phyloP scores from a whole-genome alignment of 2,888 invertebrate species.

The Trichogramma dendrolimi region DNA sequence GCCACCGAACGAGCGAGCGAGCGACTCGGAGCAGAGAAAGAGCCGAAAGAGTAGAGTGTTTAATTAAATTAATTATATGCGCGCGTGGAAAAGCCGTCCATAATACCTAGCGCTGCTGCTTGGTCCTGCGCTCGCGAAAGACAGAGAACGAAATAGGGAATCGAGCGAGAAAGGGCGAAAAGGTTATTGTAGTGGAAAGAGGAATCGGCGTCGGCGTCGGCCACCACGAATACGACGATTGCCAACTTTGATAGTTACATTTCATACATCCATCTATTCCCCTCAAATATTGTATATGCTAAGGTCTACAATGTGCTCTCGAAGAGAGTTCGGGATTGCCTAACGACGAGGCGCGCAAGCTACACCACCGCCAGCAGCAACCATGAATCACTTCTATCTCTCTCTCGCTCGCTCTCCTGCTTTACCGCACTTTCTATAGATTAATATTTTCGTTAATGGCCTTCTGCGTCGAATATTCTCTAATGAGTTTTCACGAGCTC shows the following conservation, averaged over 20 bases:
- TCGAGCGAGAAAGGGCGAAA: slow-evolving; percentile 25
- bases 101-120: slow-evolving; percentile 45
- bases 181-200: neutral
- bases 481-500: slow-evolving; percentile 11
- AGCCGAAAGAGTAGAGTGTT: slow-evolving; percentile 35
- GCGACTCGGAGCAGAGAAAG: too few relatives aligned
- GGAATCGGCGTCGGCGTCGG: slow-evolving; percentile 20
- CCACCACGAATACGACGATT: slow-evolving; percentile 42
- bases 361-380: neutral
- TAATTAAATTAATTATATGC: slow-evolving; percentile 54
- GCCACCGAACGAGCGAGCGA: slow-evolving; percentile 27
- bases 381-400: slow-evolving; percentile 21
- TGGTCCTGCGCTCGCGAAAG: neutral
- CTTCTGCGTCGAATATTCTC: slow-evolving; percentile 4
- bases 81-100: slow-evolving; percentile 39
- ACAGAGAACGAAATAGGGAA: slow-evolving; percentile 23
- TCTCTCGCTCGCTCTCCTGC: neutral
- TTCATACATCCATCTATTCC: slow-evolving; percentile 44
- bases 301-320: slow-evolving; percentile 27
- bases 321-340: slow-evolving; percentile 24
- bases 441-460: slow-evolving; percentile 25
- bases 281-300: slow-evolving; percentile 32
- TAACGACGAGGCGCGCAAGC: slow-evolving; percentile 15
- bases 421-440: slow-evolving; percentile 6
- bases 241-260: slow-evolving; percentile 51